Evolutionary conservation across 2,888 invertebrate genomes (phyloP).

Genomic region (Alcis repandata): DNA sequence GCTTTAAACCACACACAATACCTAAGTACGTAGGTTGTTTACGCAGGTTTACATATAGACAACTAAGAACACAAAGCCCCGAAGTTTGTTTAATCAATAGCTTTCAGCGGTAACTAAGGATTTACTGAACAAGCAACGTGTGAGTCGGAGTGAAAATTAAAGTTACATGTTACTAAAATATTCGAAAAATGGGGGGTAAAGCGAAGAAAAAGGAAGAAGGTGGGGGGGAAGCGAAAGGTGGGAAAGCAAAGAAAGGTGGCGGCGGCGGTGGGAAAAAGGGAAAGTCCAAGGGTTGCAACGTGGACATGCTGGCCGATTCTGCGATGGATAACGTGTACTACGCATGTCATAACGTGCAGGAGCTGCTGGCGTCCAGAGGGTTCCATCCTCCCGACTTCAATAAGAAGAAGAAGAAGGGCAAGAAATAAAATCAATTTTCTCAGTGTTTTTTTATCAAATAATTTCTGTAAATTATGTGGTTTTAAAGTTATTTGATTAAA

Average conservation of each 20-base stretch:
- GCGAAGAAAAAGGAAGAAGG: conserved; percentile 74
- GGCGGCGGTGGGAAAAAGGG: conserved; percentile 81
- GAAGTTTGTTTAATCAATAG: conserved; percentile 57
- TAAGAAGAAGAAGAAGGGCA: conserved; percentile 92
- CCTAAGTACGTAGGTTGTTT: no score
- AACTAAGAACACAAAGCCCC: not conserved
- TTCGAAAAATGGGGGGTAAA: conserved; percentile 68
- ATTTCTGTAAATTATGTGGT: not conserved
- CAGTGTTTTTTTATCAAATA: not conserved
- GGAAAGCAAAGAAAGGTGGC: conserved; percentile 82
- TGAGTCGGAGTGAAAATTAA: conserved; percentile 25
- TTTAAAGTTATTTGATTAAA: no score
- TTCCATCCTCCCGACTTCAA: conserved; percentile 96
- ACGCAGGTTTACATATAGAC: not conserved
- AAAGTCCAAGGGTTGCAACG: conserved; percentile 89
- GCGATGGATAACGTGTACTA: conserved; percentile 98
- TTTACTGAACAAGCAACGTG: conserved; percentile 31
- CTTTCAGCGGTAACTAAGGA: conserved; percentile 38
- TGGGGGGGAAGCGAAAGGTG: conserved; percentile 75
- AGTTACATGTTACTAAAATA: conserved; percentile 18
- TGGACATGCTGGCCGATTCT: conserved; percentile 95
- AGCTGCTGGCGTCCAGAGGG: conserved; percentile 93
- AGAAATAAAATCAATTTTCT: conserved; percentile 55
- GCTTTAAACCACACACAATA: not conserved
- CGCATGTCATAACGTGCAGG: conserved; percentile 97